Evolutionary conservation across 2,888 invertebrate genomes (phyloP).

Genomic region (Pammene aurita): DNA sequence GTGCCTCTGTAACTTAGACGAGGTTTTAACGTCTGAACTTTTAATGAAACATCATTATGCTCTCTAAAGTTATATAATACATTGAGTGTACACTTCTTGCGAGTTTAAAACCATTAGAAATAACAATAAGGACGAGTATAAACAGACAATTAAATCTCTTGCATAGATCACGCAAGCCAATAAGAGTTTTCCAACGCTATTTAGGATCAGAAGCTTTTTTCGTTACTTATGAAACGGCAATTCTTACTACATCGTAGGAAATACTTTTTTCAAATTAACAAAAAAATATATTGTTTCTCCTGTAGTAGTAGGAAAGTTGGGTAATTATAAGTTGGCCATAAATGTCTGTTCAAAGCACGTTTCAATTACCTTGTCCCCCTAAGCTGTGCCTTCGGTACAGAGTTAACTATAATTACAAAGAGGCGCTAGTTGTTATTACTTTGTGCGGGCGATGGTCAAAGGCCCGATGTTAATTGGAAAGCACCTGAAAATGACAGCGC

Average conservation of each 20-base stretch:
- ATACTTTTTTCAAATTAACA: constrained; percentile 8
- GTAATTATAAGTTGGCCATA: constrained; percentile 25
- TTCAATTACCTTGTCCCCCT: constrained; percentile 30
- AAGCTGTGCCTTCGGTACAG: constrained; percentile 34
- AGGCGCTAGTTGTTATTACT: constrained; percentile 66
- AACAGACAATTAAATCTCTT: constrained; percentile 6
- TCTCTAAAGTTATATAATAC: not conserved
- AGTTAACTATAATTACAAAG: constrained; percentile 69
- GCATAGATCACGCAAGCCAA: not conserved
- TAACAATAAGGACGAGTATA: not conserved
- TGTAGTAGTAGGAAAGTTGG: constrained; percentile 2
- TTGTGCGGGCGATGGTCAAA: constrained; percentile 75
- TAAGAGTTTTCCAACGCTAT: not conserved
- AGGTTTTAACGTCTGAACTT: constrained; percentile 11
- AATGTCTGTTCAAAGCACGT: constrained; percentile 40
- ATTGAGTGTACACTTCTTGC: constrained; percentile 1
- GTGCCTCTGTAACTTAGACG: constrained; percentile 25
- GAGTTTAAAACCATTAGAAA: constrained; percentile 7
- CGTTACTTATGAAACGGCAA: not conserved
- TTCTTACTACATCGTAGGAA: not conserved
- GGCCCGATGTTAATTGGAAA: constrained; percentile 81
- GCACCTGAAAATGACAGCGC: constrained; percentile 81
- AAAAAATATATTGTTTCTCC: constrained; percentile 12
- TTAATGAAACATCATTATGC: constrained; percentile 12
- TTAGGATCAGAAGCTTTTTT: not conserved